Conservation (phyloP, 2,113 vertebrate genomes). For the Myotis davidii region DNA sequence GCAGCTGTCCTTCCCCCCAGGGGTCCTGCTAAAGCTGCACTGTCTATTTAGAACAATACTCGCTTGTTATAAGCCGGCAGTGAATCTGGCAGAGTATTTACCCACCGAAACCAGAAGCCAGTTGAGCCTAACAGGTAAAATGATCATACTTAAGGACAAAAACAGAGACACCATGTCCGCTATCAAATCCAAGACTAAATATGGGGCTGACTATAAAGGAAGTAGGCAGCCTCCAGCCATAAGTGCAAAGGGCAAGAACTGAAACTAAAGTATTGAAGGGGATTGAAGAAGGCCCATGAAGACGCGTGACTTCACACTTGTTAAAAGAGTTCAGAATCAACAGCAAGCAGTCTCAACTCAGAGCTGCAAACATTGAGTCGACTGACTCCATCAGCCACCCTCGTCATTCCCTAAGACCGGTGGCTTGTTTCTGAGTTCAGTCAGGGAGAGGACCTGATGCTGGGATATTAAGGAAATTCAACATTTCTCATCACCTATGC, state of each 20-base stretch:
- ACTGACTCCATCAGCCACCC: not conserved
- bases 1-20: not conserved
- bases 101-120: slow-evolving; percentile 1
- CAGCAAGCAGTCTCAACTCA: not conserved
- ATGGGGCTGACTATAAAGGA: not conserved
- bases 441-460: not conserved
- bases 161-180: not conserved
- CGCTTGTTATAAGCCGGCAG: not conserved
- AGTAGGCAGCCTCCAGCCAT: not conserved
- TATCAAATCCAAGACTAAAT: not conserved
- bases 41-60: not conserved
- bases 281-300: not conserved
- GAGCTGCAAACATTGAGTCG: not conserved
- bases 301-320: not conserved
- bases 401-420: not conserved
- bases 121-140: not conserved
- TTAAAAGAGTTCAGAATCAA: not conserved
- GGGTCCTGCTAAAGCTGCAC: not conserved
- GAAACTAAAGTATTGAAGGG: not conserved
- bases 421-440: not conserved
- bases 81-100: not conserved
- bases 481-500: not conserved
- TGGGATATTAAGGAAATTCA: not conserved
- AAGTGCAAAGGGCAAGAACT: not conserved
- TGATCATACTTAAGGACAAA: not conserved